phyloP scores from a whole-genome alignment of 2,113 vertebrate genomes.

The Syngnathus typhle region DNA sequence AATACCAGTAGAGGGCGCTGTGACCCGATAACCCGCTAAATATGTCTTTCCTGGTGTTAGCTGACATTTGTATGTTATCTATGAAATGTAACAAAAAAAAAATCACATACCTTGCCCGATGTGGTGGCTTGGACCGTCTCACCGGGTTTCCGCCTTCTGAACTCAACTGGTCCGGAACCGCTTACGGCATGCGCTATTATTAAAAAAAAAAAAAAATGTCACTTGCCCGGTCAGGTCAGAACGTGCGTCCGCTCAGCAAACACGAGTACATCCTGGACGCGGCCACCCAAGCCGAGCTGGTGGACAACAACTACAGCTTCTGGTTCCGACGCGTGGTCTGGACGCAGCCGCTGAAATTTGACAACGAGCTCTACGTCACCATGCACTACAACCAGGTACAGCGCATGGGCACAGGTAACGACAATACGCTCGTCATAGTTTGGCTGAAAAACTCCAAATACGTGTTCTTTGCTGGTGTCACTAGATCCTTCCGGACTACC shows the following conservation, averaged over 20 bases:
- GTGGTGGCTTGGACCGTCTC: too few species aligned
- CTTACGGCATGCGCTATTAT: too few species aligned
- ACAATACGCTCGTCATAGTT: too few species aligned
- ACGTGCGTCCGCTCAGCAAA: conserved; percentile 82
- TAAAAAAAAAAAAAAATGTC: too few species aligned
- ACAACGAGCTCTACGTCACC: conserved; percentile 87
- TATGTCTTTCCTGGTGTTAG: too few species aligned
- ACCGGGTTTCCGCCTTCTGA: too few species aligned
- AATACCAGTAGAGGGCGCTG: too few species aligned
- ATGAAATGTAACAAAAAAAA: too few species aligned
- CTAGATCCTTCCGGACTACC: conserved; percentile 88
- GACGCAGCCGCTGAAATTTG: conserved; percentile 87
- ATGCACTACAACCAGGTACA: conserved; percentile 91
- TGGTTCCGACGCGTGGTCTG: conserved; percentile 93
- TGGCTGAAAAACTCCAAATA: background rate
- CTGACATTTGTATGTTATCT: too few species aligned
- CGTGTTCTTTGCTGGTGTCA: conserved; percentile 17
- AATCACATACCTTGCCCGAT: too few species aligned
- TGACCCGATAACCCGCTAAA: too few species aligned
- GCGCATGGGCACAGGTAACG: background rate
- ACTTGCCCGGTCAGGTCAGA: conserved; percentile 74
- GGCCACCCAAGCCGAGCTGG: conserved; percentile 75
- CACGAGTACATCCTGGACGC: conserved; percentile 87
- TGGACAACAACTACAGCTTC: conserved; percentile 79
- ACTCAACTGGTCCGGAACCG: too few species aligned